Evolutionary conservation across 2,113 vertebrate species (phyloP).

Genomic region (Glaucomys volans): DNA sequence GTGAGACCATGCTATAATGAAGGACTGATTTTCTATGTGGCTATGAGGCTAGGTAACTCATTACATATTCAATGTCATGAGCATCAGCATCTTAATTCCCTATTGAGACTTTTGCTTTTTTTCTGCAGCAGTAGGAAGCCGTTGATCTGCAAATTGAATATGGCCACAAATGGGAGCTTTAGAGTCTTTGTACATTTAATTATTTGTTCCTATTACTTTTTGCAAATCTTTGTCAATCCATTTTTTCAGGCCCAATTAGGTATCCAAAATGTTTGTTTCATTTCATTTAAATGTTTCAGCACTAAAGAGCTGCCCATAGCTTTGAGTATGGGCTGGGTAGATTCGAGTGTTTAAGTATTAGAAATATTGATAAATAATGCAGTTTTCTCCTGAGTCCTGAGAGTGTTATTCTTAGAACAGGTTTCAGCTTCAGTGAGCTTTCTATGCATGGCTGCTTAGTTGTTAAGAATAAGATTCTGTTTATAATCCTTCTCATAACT

Average conservation of each 20-base stretch:
- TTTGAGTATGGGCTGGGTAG: background rate
- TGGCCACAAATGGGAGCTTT: constrained; percentile 39
- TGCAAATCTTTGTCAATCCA: constrained; percentile 33
- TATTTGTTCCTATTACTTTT: constrained; percentile 41
- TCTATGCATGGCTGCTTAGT: constrained; percentile 65
- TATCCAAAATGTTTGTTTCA: constrained; percentile 27
- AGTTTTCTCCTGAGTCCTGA: background rate
- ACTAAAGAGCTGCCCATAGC: constrained; percentile 1
- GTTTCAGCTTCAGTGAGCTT: constrained; percentile 69
- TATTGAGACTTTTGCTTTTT: constrained; percentile 48
- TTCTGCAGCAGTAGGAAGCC: constrained; percentile 24
- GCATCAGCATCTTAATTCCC: constrained; percentile 53
- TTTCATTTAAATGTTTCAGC: background rate
- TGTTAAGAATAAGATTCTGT: constrained; percentile 57
- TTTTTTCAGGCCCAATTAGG: constrained; percentile 47
- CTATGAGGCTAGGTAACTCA: constrained; percentile 58
- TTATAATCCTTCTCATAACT: constrained; percentile 49
- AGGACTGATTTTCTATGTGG: constrained; percentile 49
- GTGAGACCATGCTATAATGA: constrained; percentile 39
- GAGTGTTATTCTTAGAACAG: constrained; percentile 52
- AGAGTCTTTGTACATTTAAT: constrained; percentile 61
- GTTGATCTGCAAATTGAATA: constrained; percentile 67
- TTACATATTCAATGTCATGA: constrained; percentile 39
- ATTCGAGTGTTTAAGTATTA: constrained; percentile 51
- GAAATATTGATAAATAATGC: constrained; percentile 66